Percentiles rank a stretch among this genome's conserved stretches.
Conservation (phyloP, 1,140 invertebrate genomes). For the Sipha flava region DNA sequence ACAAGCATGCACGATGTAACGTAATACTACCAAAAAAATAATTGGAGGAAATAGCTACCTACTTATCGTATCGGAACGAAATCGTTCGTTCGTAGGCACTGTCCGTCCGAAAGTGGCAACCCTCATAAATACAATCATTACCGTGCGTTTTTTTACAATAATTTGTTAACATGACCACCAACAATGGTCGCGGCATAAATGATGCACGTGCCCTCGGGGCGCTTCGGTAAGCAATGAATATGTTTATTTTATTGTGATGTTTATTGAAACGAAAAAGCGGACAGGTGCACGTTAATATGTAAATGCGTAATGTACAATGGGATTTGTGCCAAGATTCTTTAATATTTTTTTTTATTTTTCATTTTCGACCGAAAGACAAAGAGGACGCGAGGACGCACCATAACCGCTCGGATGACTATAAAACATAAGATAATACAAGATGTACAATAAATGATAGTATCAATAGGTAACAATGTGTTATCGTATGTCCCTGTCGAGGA, state of each 20-base stretch:
- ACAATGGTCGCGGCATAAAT: background rate
- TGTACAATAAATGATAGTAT: too few relatives aligned
- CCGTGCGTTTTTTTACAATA: background rate
- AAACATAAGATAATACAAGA: too few relatives aligned
- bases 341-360: background rate
- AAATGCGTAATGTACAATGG: conserved; percentile 12
- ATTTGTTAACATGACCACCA: conserved; percentile 26
- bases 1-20: too few relatives aligned
- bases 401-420: background rate
- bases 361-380: background rate
- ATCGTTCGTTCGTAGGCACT: background rate
- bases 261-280: conserved; percentile 18
- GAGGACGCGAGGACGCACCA: background rate
- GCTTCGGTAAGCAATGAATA: conserved; percentile 9
- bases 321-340: conserved; percentile 30
- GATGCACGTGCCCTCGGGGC: conserved; percentile 13
- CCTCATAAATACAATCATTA: background rate
- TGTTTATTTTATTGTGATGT: conserved; percentile 30
- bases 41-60: too few relatives aligned
- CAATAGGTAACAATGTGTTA: too few relatives aligned
- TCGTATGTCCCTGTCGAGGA: too few relatives aligned
- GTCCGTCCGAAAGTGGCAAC: background rate
- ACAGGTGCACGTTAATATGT: conserved; percentile 24
- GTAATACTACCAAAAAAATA: too few relatives aligned
- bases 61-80: background rate